Percentiles rank a stretch among this genome's conserved stretches.
phyloP scores from a whole-genome alignment of 2,888 invertebrate genomes.

The Mythimna ferrago region DNA sequence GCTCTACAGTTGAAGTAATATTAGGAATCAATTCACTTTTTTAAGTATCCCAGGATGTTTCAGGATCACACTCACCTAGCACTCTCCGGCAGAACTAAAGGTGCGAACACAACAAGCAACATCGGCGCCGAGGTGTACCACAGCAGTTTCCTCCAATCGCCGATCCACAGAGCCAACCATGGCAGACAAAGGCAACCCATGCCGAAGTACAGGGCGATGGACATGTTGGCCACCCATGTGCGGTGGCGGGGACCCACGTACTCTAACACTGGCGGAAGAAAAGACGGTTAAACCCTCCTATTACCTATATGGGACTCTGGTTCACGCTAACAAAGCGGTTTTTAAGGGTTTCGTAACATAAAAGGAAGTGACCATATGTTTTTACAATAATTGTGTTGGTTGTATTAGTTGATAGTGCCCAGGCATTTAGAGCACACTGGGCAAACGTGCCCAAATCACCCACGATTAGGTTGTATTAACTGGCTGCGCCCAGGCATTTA shows the following conservation, averaged over 20 bases:
- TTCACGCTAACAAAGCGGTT: too few species aligned
- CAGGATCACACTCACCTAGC: slow-evolving; percentile 75
- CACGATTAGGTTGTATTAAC: not conserved
- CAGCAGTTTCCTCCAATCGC: slow-evolving; percentile 84
- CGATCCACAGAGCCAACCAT: slow-evolving; percentile 86
- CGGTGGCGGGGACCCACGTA: slow-evolving; percentile 88
- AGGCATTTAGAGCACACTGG: not conserved
- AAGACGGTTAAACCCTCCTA: not conserved
- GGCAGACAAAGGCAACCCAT: slow-evolving; percentile 84
- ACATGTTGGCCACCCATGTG: slow-evolving; percentile 88
- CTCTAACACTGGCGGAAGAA: slow-evolving; percentile 78
- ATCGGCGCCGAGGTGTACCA: slow-evolving; percentile 84
- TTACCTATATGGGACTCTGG: not conserved
- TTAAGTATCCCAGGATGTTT: too few species aligned
- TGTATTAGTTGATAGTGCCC: too few species aligned
- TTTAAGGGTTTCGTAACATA: too few species aligned
- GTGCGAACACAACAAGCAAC: slow-evolving; percentile 76
- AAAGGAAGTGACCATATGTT: too few species aligned
- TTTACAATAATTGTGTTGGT: too few species aligned
- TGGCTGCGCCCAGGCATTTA: not conserved
- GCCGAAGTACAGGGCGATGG: slow-evolving; percentile 88
- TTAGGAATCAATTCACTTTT: too few species aligned
- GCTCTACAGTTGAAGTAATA: too few species aligned
- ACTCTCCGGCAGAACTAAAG: slow-evolving; percentile 86
- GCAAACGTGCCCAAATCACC: not conserved